These are phyloP conservation scores for Pangasianodon gigas DNA, from an alignment of 2,113 vertebrate species.

Conservation along the genomic window DNA sequence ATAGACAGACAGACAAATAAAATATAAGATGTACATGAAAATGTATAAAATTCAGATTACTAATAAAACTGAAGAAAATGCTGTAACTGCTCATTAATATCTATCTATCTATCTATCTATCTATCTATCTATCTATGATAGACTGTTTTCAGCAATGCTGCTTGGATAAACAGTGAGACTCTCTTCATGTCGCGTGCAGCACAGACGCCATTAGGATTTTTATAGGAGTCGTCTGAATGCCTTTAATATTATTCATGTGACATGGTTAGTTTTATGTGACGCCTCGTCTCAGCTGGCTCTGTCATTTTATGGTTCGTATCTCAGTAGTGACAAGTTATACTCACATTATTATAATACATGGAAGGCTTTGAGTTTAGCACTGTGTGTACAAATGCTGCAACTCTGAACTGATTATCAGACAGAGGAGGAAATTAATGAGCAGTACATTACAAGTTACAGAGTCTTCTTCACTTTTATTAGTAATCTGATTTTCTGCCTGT, in stretches of 20 bases:
- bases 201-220: not conserved
- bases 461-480: not conserved
- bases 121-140: too few species aligned
- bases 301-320: not conserved
- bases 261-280: conserved; percentile 18
- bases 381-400: not conserved
- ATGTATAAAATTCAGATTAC: not conserved
- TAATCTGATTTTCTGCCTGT: not conserved
- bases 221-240: conserved; percentile 36
- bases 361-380: not conserved
- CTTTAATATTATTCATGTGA: conserved; percentile 21
- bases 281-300: conserved; percentile 35
- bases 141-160: not conserved
- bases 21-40: not conserved
- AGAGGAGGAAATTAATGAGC: not conserved
- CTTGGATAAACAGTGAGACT: not conserved
- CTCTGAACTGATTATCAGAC: not conserved
- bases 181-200: not conserved
- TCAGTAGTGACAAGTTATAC: not conserved
- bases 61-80: not conserved
- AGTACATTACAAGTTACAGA: not conserved
- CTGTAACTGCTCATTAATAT: not conserved
- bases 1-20: not conserved
- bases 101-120: not conserved
- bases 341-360: not conserved